Evolutionary conservation across 1,140 invertebrate species (phyloP).

Genomic region (Andrena cerasifolii): DNA sequence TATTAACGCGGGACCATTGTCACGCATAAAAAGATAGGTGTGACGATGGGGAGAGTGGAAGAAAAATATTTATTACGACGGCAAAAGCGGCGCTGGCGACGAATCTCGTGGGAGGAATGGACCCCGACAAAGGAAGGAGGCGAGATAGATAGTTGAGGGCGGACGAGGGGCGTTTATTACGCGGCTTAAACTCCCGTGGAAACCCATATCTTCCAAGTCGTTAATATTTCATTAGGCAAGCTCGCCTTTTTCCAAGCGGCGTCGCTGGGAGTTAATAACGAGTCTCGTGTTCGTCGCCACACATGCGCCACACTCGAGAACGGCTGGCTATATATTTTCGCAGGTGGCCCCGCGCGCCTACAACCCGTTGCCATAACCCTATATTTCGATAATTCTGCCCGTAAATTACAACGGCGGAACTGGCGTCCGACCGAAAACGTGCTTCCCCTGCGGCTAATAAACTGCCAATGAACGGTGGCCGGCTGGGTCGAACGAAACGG

Average conservation of each 20-base stretch:
- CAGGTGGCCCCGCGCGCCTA: conserved; percentile 16
- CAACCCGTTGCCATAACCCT: conserved; percentile 46
- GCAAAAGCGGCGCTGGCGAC: no score
- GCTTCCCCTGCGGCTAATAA: conserved; percentile 36
- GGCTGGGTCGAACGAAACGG: conserved; percentile 4
- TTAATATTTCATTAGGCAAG: conserved; percentile 68
- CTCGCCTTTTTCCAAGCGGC: conserved; percentile 36
- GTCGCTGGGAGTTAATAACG: conserved; percentile 56
- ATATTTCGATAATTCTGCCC: conserved; percentile 58
- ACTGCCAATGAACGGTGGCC: conserved; percentile 13
- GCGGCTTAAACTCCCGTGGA: conserved; percentile 37
- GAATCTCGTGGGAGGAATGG: conserved; percentile 19
- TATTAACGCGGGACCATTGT: not conserved
- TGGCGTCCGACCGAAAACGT: conserved; percentile 27
- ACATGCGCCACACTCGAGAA: conserved; percentile 17
- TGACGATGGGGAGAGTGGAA: conserved; percentile 3
- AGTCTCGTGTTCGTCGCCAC: conserved; percentile 44
- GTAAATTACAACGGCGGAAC: conserved; percentile 36
- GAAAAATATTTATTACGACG: conserved; percentile 30
- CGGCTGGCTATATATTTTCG: conserved; percentile 45
- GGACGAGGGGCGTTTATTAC: conserved; percentile 41
- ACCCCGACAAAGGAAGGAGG: conserved; percentile 38
- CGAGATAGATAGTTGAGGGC: conserved; percentile 20
- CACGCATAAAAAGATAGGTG: not conserved
- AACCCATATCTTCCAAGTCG: conserved; percentile 53